Evolutionary conservation across 2,113 vertebrate genomes (phyloP).

Genomic region (Orcinus orca): DNA sequence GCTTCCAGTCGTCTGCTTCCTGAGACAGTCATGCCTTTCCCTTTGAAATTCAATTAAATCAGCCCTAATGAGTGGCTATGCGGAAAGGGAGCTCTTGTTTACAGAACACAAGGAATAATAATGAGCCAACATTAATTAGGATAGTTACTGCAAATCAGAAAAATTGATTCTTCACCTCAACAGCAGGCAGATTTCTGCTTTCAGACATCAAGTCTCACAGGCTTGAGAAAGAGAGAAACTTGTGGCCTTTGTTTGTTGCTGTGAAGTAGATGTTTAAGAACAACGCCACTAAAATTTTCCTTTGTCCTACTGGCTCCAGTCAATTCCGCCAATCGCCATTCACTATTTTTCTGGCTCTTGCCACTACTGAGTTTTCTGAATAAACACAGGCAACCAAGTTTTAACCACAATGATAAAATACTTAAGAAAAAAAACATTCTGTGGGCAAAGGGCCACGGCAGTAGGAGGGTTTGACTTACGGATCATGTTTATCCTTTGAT

Average conservation of each 20-base stretch:
- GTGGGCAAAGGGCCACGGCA: slow-evolving; percentile 70
- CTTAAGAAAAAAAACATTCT: slow-evolving; percentile 34
- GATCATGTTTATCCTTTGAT: slow-evolving; percentile 83
- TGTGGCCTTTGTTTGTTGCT: slow-evolving; percentile 14
- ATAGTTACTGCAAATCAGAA: not conserved
- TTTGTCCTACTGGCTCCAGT: not conserved
- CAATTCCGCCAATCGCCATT: not conserved
- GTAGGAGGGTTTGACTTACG: slow-evolving; percentile 77
- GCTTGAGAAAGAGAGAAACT: not conserved
- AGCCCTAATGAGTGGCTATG: not conserved
- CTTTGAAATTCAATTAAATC: slow-evolving; percentile 62
- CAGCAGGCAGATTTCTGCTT: not conserved
- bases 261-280: slow-evolving; percentile 1
- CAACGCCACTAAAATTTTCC: not conserved
- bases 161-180: not conserved
- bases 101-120: slow-evolving; percentile 29
- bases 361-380: slow-evolving; percentile 73
- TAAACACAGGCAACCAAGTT: slow-evolving; percentile 74
- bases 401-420: slow-evolving; percentile 71
- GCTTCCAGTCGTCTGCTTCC: not conserved
- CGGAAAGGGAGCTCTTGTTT: slow-evolving; percentile 41
- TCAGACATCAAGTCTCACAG: not conserved
- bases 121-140: slow-evolving; percentile 44
- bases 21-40: not conserved
- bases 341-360: slow-evolving; percentile 49